Evolutionary conservation across 1,140 invertebrate species (phyloP), one percentile per base, ranked within the genome.

Genomic region (Pogonognathellus flavescens): DNA sequence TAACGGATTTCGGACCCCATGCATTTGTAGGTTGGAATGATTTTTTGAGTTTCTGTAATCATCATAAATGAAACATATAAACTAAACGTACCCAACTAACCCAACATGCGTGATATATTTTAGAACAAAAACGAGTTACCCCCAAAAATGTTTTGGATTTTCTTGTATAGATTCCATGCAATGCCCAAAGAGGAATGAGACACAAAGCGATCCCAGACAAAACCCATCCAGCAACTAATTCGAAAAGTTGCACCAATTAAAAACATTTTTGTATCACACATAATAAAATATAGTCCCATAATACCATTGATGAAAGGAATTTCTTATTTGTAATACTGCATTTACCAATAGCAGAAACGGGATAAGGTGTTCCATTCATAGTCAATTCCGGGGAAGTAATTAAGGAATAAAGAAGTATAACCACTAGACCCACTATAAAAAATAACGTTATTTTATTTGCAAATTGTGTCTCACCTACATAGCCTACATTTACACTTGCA

Each of bases 341-440:
- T 9, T 80, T 84, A 80, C 66, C 66, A 52, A 89, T 86, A 18
- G 88, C 89, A 31, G 49, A 55, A 31, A 52, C 60, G 59, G 89
- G 89, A 41, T 84, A 89, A 10, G 41, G 13, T n/a, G 85, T 80
- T 16, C 80, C 84, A 76, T 86, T 86, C 52, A 91, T 92, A 87
- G 94, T 94, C 16, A 94, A 88, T 1, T 91, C 91, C 82, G 92
- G 90, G 10, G 92, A 89, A 22, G 91, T 92, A 10, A 89, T 85
- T 22, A 95, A 90, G 0, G 93, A 93, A 89, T 95, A 95, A 0
- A 94, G 88, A 80, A 95, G 93, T 49, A 95, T 94, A 0, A 93
- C 91, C 20, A 94, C 91, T 88, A 97, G 92, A 86, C 95, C 92
- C 0, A 93, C 89, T 72, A 16, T 5, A 49, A 49, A 6, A 41